Evolutionary conservation across 2,113 vertebrate genomes (phyloP).

Genomic region (Silurus meridionalis): DNA sequence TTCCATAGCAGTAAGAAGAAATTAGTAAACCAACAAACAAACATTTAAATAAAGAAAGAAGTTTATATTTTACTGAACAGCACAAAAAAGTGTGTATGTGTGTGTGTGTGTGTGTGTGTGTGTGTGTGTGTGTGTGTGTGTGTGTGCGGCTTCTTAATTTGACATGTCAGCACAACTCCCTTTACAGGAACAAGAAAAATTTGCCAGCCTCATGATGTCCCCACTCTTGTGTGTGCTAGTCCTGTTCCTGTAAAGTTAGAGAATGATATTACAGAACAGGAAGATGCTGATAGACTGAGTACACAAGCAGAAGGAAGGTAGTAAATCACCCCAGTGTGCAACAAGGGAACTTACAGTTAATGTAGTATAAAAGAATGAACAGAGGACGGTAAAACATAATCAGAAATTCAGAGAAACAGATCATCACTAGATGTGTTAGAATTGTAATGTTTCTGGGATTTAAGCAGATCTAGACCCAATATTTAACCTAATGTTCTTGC

Average conservation of each 20-base stretch:
- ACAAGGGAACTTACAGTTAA: slow-evolving; percentile 1
- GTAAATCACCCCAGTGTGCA: neutral
- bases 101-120: slow-evolving; percentile 3
- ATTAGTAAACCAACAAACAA: neutral
- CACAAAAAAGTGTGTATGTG: neutral
- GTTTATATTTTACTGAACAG: neutral
- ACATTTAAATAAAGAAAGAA: neutral
- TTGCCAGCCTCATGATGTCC: slow-evolving; percentile 13
- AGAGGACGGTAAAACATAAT: neutral
- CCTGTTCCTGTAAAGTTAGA: slow-evolving; percentile 38
- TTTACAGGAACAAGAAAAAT: slow-evolving; percentile 30
- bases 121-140: neutral
- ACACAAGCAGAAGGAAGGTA: slow-evolving; percentile 11
- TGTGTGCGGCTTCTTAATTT: slow-evolving; percentile 7
- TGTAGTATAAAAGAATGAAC: neutral
- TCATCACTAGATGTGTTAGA: neutral
- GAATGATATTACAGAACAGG: slow-evolving; percentile 26
- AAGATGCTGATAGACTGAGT: slow-evolving; percentile 10
- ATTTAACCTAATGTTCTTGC: neutral
- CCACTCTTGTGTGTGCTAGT: neutral
- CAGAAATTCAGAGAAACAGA: neutral
- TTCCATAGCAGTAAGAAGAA: neutral
- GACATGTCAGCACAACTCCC: slow-evolving; percentile 1
- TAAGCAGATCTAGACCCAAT: neutral
- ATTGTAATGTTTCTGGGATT: neutral